Percentiles rank a stretch among this genome's conserved stretches.
Evolutionary conservation across 1,140 invertebrate species (phyloP).

Genomic region (Plectrocnemia conspersa): DNA sequence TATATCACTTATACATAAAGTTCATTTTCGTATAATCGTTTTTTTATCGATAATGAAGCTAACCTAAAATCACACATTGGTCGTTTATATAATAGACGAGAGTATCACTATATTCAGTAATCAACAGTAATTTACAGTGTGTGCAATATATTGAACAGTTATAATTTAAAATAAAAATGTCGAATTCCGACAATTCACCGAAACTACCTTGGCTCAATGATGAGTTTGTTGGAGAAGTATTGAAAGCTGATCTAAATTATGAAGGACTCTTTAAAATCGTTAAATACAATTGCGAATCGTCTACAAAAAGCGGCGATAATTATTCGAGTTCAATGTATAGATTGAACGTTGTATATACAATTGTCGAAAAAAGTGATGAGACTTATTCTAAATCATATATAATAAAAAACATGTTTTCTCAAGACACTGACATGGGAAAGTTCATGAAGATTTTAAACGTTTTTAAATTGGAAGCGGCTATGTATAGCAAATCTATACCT

Average conservation of each 20-base stretch:
- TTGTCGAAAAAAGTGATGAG: not conserved
- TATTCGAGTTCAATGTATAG: conserved; percentile 27
- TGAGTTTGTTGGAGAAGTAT: conserved; percentile 16
- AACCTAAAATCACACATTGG: too few species aligned
- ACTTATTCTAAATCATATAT: conserved; percentile 18
- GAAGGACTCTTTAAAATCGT: conserved; percentile 9
- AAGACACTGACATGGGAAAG: conserved; percentile 17
- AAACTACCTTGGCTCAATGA: conserved; percentile 29
- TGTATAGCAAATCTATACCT: conserved; percentile 28
- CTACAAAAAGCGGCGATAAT: conserved; percentile 28
- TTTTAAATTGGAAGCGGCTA: conserved; percentile 23
- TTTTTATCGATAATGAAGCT: too few species aligned
- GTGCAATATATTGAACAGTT: too few species aligned
- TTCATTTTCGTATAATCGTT: too few species aligned
- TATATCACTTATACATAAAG: too few species aligned
- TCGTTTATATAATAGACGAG: too few species aligned
- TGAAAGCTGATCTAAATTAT: conserved; percentile 10
- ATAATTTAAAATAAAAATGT: too few species aligned
- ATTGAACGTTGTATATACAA: conserved; percentile 4
- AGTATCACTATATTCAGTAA: too few species aligned
- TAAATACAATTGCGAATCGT: conserved; percentile 7
- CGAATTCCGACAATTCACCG: too few species aligned
- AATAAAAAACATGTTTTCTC: conserved; percentile 24
- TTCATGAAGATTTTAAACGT: conserved; percentile 19
- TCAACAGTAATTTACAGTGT: too few species aligned